phyloP scores from a whole-genome alignment of 2,888 invertebrate species.

The Drosophila monieri region DNA sequence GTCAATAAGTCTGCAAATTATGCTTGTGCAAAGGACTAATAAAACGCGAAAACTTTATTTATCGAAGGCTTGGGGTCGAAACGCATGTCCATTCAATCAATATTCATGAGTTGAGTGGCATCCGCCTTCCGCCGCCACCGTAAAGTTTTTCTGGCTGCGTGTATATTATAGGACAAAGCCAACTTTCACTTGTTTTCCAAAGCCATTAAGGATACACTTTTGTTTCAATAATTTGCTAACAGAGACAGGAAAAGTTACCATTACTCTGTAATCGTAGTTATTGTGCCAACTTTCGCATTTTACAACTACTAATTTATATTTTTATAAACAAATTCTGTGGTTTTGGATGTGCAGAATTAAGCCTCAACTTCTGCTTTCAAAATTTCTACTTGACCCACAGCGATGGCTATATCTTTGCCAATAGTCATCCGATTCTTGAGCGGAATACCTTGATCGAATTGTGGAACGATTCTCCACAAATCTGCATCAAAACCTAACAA shows the following conservation, averaged over 20 bases:
- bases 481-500: no score
- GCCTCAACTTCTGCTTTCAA: no score
- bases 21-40: slow-evolving; percentile 3
- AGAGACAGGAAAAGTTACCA: background rate
- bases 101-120: slow-evolving; percentile 18
- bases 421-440: no score
- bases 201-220: slow-evolving; percentile 1
- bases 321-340: no score
- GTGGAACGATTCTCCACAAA: no score
- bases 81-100: slow-evolving; percentile 11
- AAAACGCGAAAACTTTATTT: slow-evolving; percentile 10
- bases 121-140: background rate
- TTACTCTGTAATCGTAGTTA: background rate
- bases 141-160: slow-evolving; percentile 3
- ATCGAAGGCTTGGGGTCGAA: slow-evolving; percentile 7
- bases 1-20: slow-evolving; percentile 4
- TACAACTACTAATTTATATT: no score
- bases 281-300: background rate
- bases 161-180: slow-evolving; percentile 1
- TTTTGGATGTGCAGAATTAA: no score
- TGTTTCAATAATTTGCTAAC: slow-evolving; percentile 3
- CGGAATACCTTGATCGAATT: no score
- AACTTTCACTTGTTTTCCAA: slow-evolving; percentile 1
- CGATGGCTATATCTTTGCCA: no score
- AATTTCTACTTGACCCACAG: no score